phyloP scores from a whole-genome alignment of 2,113 vertebrate species.

The Microtus pennsylvanicus region DNA sequence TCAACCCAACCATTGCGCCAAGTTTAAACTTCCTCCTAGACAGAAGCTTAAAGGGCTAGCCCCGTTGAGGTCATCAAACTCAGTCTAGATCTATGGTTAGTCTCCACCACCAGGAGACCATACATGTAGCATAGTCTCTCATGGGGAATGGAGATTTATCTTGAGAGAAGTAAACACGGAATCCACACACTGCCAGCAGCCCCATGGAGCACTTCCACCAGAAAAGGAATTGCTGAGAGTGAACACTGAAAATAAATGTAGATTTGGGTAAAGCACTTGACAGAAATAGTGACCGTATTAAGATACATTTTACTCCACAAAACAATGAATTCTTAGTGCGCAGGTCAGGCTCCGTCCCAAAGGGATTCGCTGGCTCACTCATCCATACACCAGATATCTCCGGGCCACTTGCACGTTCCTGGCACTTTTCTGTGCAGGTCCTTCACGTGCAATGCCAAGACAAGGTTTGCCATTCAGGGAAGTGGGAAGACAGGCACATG shows the following conservation, averaged over 20 bases:
- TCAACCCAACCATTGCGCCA: neutral
- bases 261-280: neutral
- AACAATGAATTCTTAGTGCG: neutral
- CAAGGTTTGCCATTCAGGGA: neutral
- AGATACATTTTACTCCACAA: neutral
- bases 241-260: neutral
- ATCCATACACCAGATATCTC: neutral
- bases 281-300: neutral
- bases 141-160: neutral
- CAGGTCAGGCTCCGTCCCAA: neutral
- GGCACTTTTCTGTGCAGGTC: neutral
- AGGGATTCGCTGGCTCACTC: neutral
- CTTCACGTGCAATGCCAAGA: neutral
- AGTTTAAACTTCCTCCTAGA: neutral
- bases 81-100: neutral
- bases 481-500: accelerated
- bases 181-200: neutral
- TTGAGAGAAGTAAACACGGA: neutral
- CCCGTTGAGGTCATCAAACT: neutral
- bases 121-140: neutral
- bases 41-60: neutral
- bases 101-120: neutral
- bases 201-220: neutral
- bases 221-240: neutral
- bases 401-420: neutral